phyloP scores from a whole-genome alignment of 2,113 vertebrate genomes.

The Poecilia latipinna region DNA sequence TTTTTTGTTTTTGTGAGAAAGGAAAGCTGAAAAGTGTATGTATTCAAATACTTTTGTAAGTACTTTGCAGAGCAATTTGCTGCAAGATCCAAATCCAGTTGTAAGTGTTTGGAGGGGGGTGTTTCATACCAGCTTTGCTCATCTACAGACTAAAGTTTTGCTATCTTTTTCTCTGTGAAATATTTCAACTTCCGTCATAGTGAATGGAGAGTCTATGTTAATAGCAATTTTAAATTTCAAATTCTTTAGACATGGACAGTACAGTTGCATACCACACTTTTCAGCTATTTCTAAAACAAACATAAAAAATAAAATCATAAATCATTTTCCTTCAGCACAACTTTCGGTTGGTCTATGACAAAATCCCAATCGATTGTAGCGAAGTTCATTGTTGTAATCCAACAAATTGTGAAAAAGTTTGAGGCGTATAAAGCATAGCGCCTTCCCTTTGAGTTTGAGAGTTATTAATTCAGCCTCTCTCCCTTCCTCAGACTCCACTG shows the following conservation, averaged over 20 bases:
- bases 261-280: not conserved
- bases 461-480: constrained; percentile 34
- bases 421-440: not conserved
- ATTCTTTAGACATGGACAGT: too few relatives aligned
- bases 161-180: not conserved
- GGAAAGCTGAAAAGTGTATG: not conserved
- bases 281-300: not conserved
- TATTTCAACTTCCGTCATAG: not conserved
- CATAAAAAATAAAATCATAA: not conserved
- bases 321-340: not conserved
- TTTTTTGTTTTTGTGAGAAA: too few relatives aligned
- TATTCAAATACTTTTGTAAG: not conserved
- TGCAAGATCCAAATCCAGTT: not conserved
- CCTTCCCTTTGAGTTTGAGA: not conserved
- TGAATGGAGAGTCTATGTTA: not conserved
- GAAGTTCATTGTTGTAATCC: too few relatives aligned
- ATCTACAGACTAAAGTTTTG: not conserved
- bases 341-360: not conserved
- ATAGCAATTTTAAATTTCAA: too few relatives aligned
- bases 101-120: not conserved
- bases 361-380: not conserved
- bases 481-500: constrained; percentile 83
- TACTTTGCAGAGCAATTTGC: not conserved
- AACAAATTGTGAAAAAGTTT: not conserved
- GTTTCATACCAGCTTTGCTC: not conserved